Evolutionary conservation across 2,797 vertebrate genomes (phyloP).

Genomic region (Lagocephalus sceleratus): DNA sequence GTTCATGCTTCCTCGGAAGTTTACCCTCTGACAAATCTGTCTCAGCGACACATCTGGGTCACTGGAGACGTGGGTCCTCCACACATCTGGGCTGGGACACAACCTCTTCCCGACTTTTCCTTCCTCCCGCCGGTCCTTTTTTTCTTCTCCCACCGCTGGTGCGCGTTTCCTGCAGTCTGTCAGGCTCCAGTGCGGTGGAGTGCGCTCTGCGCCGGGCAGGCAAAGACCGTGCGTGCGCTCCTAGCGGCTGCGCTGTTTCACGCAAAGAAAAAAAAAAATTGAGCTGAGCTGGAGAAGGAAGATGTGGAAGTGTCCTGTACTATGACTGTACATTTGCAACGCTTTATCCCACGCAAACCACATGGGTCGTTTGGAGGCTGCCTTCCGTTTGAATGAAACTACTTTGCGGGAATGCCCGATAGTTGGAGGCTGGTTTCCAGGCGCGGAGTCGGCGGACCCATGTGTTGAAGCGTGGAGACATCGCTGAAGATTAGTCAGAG

Average conservation of each 20-base stretch:
- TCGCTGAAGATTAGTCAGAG: constrained; percentile 51
- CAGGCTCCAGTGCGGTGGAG: constrained; percentile 51
- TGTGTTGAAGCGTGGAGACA: constrained; percentile 49
- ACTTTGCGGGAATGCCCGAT: constrained; percentile 30
- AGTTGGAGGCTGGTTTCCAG: constrained; percentile 21
- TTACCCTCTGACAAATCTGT: no score
- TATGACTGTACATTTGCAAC: constrained; percentile 53
- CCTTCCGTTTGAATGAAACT: constrained; percentile 24
- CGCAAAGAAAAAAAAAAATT: constrained; percentile 6
- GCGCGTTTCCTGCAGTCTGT: constrained; percentile 35
- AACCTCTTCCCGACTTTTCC: not conserved
- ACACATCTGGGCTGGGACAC: constrained; percentile 31
- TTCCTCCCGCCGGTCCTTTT: constrained; percentile 19
- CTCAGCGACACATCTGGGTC: no score
- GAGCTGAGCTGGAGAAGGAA: not conserved
- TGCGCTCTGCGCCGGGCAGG: constrained; percentile 69
- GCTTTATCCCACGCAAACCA: constrained; percentile 39
- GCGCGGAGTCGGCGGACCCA: constrained; percentile 18
- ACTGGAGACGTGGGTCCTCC: not conserved
- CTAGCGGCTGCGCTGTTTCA: not conserved
- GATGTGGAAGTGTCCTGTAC: constrained; percentile 49
- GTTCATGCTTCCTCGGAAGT: no score
- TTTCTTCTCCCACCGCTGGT: constrained; percentile 13
- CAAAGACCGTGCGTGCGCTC: constrained; percentile 57
- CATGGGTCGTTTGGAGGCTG: constrained; percentile 44